phyloP scores from a whole-genome alignment of 2,888 invertebrate species.

The Adelognathus sp. region DNA sequence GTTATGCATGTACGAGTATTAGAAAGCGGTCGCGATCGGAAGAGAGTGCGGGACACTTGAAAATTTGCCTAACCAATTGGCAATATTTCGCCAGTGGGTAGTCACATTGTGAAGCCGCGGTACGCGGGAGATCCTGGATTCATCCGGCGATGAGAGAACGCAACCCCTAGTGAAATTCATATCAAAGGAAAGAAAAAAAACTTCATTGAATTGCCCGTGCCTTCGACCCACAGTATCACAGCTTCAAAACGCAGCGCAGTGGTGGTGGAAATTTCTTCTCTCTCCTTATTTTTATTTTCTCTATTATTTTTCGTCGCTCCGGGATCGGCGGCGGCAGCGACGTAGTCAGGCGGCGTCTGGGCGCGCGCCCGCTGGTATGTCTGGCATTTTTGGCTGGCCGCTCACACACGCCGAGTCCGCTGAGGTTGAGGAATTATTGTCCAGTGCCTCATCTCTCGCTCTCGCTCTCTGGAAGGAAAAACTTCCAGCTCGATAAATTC shows the following conservation, averaged over 20 bases:
- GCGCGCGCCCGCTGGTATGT: conserved; percentile 80
- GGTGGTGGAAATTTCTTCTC: not conserved
- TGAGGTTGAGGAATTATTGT: conserved; percentile 69
- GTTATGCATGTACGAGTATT: conserved; percentile 4
- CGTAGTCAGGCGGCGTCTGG: conserved; percentile 77
- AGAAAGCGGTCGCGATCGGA: not conserved
- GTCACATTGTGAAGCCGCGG: conserved; percentile 64
- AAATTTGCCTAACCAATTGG: conserved; percentile 68
- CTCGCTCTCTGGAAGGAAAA: not conserved
- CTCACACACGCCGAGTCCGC: conserved; percentile 19
- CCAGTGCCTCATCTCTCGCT: conserved; percentile 39
- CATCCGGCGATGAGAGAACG: not conserved
- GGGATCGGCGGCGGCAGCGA: conserved; percentile 21
- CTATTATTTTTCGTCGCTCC: conserved; percentile 55
- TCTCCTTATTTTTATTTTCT: conserved; percentile 26
- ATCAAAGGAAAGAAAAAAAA: not conserved
- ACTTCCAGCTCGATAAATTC: conserved; percentile 33
- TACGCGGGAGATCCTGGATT: not conserved
- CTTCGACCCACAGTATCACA: conserved; percentile 3
- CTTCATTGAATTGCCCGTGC: not conserved
- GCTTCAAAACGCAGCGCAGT: no score
- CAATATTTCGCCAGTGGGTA: conserved; percentile 70
- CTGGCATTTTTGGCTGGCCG: conserved; percentile 76
- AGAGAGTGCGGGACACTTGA: conserved; percentile 60
- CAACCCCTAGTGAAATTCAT: not conserved